Percentiles rank a stretch among this genome's conserved stretches.
phyloP scores from a whole-genome alignment of 2,888 invertebrate genomes.

The Caenorhabditis drosophilae region DNA sequence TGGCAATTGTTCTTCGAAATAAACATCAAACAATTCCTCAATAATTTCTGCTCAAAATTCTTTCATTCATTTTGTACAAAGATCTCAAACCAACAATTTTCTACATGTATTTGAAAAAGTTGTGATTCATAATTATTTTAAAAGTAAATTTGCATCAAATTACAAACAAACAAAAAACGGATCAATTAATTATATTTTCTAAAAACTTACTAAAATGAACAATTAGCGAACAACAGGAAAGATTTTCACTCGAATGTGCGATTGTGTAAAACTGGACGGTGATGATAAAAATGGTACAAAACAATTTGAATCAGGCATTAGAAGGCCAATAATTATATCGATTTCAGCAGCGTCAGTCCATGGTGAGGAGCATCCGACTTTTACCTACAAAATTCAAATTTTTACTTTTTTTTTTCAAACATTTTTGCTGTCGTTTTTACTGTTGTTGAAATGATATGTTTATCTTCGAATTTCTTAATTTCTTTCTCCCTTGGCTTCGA shows the following conservation, averaged over 20 bases:
- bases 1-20: conserved; percentile 36
- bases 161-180: no score
- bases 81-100: no score
- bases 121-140: no score
- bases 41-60: conserved; percentile 6
- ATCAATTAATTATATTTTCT: no score
- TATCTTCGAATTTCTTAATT: neutral
- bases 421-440: conserved; percentile 20
- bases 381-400: no score
- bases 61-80: neutral
- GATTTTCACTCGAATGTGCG: conserved; percentile 30
- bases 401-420: no score
- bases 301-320: neutral
- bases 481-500: conserved; percentile 22
- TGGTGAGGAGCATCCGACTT: conserved; percentile 1
- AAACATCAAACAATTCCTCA: conserved; percentile 25
- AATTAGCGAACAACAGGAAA: conserved; percentile 28
- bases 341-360: conserved; percentile 36
- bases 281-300: conserved; percentile 32
- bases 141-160: no score
- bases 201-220: no score
- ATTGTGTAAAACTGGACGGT: conserved; percentile 18
- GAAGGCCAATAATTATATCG: conserved; percentile 19
- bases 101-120: no score
- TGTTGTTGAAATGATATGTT: conserved; percentile 13